Base-by-base conservation (phyloP, 92 coral and sea anemone genomes). In the Zoanthus solanderi region DNA sequence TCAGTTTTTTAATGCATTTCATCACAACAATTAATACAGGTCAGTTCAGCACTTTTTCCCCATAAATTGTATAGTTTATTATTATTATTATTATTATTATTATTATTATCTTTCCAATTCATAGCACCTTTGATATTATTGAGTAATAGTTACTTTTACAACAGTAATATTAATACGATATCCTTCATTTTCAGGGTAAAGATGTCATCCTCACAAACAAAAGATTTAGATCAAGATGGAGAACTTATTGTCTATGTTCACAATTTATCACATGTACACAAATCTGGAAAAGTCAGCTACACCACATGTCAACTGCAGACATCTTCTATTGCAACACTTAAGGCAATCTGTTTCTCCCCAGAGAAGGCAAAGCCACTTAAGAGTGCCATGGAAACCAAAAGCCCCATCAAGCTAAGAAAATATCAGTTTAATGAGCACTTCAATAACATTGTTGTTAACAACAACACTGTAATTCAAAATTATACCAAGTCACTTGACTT, bases 381-480 rank as follows among this genome's bases (percentile, higher is more conserved):
- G 67, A 60, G 67, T 60, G 67, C 67, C 67, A 60, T 11, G 67
- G 67, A 60, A 60, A 60, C 67, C 67, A 60, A 60, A 60, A 60
- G 67, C 73, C 45, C 73, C 73, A 68, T 68, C 73, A 68, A 68
- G 73, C 73, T 68, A 68, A 68, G 73, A 68, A 68, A 68, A 68
- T 68, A 68, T 68, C 73, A 68, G 73, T 68, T 68, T 68, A 68
- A 68, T 68, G 73, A 68, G 73, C 73, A 68, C 42, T 75, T 53
- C 61, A 46, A 53, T 86, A 86, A 86, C 89, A 75, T 86, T 86
- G 89, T 86, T 76, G 75, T 86, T 76, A 60, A 74, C 75, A 86
- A 74, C 47, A 75, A 86, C 89, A 87, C 89, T 78, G 84, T 78
- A 65, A 78, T 87, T 87, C 77, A 87, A 87, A 76, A 87, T 78